These are phyloP conservation scores for Scartelaos histophorus DNA, from an alignment of 2,113 vertebrate genomes.

Conservation along the genomic window DNA sequence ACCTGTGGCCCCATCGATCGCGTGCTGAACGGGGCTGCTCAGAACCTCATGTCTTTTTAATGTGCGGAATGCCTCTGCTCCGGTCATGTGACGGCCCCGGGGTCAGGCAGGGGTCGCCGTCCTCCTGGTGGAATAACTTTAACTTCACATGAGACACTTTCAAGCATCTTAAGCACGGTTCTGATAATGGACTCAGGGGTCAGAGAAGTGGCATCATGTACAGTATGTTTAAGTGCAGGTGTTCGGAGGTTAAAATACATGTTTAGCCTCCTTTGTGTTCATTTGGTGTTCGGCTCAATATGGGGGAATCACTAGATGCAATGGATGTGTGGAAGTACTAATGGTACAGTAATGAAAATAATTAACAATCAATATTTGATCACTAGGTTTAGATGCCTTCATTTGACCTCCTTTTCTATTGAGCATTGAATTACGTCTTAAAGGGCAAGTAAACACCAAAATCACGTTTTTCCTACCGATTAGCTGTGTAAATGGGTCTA, in stretches of 20 bases:
- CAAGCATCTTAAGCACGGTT: not conserved
- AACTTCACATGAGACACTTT: not conserved
- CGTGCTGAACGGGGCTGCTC: slow-evolving; percentile 42
- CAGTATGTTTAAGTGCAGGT: not conserved
- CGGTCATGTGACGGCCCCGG: slow-evolving; percentile 56
- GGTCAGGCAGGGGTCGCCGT: slow-evolving; percentile 57
- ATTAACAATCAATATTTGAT: not conserved
- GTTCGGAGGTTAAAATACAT: not conserved
- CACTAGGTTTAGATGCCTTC: not conserved
- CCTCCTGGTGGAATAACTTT: not conserved
- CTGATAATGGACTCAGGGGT: not conserved
- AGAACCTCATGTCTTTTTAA: slow-evolving; percentile 67
- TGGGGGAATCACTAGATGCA: no score
- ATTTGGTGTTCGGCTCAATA: not conserved
- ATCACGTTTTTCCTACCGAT: no score
- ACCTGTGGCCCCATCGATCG: slow-evolving; percentile 70
- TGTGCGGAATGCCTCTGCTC: slow-evolving; percentile 64
- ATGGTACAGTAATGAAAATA: not conserved
- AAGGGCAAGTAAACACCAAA: no score
- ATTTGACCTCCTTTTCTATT: not conserved
- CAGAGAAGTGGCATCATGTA: not conserved
- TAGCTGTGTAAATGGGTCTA: no score
- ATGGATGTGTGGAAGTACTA: no score
- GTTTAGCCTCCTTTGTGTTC: not conserved
- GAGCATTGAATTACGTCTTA: not conserved